Percentiles rank a stretch among this genome's conserved stretches.
phyloP scores from a whole-genome alignment of 2,888 invertebrate species.

The Diloba caeruleocephala region DNA sequence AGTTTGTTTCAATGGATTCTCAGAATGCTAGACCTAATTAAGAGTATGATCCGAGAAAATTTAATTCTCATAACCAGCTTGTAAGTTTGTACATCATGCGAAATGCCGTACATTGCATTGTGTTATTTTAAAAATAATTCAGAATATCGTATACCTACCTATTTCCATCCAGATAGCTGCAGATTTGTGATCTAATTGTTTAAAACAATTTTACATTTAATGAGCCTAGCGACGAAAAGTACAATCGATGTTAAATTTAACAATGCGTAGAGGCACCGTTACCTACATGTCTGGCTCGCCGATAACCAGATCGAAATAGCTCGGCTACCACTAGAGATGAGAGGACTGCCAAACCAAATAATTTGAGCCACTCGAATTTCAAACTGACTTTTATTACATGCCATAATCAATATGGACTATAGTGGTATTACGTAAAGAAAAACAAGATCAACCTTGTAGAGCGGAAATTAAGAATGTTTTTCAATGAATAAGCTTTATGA shows the following conservation, averaged over 20 bases:
- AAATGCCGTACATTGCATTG: no score
- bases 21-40: no score
- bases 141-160: no score
- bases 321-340: constrained; percentile 47
- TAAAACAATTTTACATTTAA: no score
- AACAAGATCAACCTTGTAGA: constrained; percentile 10
- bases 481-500: constrained; percentile 21
- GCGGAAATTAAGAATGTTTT: constrained; percentile 21
- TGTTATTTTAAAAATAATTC: no score
- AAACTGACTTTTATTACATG: constrained; percentile 50
- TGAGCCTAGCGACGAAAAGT: no score
- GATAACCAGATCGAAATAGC: constrained; percentile 56
- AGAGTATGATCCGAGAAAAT: no score
- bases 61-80: no score
- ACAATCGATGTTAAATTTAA: constrained; percentile 38
- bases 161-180: no score
- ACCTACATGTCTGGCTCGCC: constrained; percentile 51
- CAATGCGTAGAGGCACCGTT: constrained; percentile 49
- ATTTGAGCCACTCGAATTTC: constrained; percentile 50
- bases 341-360: constrained; percentile 58
- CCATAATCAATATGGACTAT: constrained; percentile 32
- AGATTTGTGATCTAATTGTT: no score
- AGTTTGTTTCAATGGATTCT: no score
- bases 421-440: constrained; percentile 9
- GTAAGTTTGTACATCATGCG: no score